These are phyloP conservation scores for Pica pica DNA, from an alignment of 2,113 vertebrate genomes.

Conservation along the genomic window DNA sequence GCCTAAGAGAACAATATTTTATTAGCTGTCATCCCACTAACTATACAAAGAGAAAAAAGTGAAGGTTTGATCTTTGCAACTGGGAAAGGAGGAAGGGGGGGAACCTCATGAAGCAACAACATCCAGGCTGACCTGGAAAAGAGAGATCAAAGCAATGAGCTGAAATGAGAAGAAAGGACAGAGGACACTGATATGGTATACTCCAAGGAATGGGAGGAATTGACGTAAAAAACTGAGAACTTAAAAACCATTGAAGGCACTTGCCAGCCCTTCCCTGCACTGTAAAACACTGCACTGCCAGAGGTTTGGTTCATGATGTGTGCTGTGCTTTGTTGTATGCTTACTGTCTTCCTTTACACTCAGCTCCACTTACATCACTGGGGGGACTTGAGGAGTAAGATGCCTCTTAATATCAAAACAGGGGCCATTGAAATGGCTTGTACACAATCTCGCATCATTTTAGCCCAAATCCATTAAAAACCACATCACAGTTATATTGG, in stretches of 20 bases:
- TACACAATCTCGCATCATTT: background rate
- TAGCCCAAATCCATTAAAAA: background rate
- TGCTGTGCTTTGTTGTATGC: background rate
- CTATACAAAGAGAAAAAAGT: background rate
- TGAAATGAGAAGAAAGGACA: background rate
- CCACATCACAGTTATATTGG: background rate
- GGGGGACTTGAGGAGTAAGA: background rate
- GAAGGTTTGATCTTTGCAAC: background rate
- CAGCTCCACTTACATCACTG: background rate
- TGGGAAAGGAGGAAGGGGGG: background rate
- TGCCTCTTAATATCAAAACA: background rate
- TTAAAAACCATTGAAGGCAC: background rate
- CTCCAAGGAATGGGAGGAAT: background rate
- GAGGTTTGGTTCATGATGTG: background rate
- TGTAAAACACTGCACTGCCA: background rate
- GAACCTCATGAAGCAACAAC: background rate
- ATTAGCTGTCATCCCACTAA: background rate
- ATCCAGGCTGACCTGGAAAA: background rate
- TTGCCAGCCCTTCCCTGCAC: background rate
- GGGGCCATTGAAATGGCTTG: background rate
- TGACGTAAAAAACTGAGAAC: background rate
- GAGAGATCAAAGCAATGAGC: slow-evolving; percentile 9
- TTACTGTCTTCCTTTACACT: background rate
- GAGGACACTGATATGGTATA: background rate
- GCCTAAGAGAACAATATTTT: background rate